phyloP scores from a whole-genome alignment of 1,140 invertebrate species.

The Orius insidiosus region DNA sequence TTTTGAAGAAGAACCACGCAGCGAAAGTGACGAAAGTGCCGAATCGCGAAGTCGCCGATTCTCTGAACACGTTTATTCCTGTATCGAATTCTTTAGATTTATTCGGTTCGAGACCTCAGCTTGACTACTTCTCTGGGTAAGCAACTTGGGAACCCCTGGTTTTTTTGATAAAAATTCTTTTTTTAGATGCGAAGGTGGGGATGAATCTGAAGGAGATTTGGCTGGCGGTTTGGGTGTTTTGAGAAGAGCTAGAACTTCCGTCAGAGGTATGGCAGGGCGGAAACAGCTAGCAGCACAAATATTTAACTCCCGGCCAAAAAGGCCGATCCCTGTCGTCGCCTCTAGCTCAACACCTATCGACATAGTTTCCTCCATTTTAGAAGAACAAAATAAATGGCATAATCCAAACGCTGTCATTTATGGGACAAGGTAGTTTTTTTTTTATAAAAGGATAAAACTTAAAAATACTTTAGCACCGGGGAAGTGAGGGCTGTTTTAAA shows the following conservation, averaged over 20 bases:
- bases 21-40: background rate
- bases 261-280: constrained; percentile 6
- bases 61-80: background rate
- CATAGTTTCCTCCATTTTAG: constrained; percentile 17
- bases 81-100: constrained; percentile 7
- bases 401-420: constrained; percentile 4
- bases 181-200: constrained; percentile 14
- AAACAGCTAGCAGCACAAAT: constrained; percentile 13
- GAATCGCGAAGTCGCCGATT: background rate
- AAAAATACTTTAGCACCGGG: too few relatives aligned
- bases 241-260: background rate
- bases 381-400: constrained; percentile 22
- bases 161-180: constrained; percentile 1
- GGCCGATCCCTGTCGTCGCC: constrained; percentile 4
- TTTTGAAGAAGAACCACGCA: background rate
- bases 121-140: constrained; percentile 16
- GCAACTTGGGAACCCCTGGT: too few relatives aligned
- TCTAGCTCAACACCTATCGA: constrained; percentile 5
- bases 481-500: too few relatives aligned
- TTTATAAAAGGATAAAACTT: background rate
- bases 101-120: constrained; percentile 11
- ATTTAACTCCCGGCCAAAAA: background rate
- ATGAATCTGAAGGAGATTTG: constrained; percentile 4
- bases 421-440: constrained; percentile 12
- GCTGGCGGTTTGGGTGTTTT: background rate